These are phyloP conservation scores for Hemichromis elongatus DNA, from an alignment of 2,113 vertebrate genomes.

Conservation along the genomic window DNA sequence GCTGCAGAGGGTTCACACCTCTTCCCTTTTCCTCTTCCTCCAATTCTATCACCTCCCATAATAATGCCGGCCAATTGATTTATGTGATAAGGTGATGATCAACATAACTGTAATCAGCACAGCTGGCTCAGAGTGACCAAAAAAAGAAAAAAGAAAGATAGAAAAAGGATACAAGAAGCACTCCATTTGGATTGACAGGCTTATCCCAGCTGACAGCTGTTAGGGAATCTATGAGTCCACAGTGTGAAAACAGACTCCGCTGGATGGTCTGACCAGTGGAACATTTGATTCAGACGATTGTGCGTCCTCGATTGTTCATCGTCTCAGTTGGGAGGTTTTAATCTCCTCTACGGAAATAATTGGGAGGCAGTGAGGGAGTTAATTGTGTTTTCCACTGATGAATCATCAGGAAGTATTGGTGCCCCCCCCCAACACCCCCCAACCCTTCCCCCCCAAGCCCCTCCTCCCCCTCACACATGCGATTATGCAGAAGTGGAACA, in stretches of 20 bases:
- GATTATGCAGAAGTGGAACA: neutral
- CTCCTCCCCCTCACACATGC: neutral
- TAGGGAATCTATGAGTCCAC: neutral
- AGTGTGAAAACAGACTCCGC: constrained; percentile 20
- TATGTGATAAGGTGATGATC: constrained; percentile 10
- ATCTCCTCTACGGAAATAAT: constrained; percentile 55
- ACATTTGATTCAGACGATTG: constrained; percentile 34
- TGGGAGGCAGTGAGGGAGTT: constrained; percentile 42
- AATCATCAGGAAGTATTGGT: constrained; percentile 51
- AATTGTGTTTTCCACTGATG: constrained; percentile 58
- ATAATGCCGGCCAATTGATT: neutral
- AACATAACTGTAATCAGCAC: neutral
- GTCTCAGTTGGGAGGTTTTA: constrained; percentile 37
- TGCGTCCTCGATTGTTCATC: constrained; percentile 24
- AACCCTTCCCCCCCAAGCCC: fast-evolving
- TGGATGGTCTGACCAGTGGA: constrained; percentile 21
- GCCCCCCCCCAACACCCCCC: neutral
- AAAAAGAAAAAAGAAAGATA: neutral
- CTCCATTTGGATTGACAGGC: neutral
- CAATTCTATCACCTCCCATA: constrained; percentile 27
- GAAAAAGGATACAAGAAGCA: neutral
- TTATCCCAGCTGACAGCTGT: constrained; percentile 48
- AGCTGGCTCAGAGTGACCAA: neutral
- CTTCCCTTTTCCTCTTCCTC: constrained; percentile 51
- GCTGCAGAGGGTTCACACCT: constrained; percentile 29